A percentile compares a stretch with the other conserved stretches of the same genome.
Conservation (phyloP, 2,797 vertebrate species). For the Geotria australis region DNA sequence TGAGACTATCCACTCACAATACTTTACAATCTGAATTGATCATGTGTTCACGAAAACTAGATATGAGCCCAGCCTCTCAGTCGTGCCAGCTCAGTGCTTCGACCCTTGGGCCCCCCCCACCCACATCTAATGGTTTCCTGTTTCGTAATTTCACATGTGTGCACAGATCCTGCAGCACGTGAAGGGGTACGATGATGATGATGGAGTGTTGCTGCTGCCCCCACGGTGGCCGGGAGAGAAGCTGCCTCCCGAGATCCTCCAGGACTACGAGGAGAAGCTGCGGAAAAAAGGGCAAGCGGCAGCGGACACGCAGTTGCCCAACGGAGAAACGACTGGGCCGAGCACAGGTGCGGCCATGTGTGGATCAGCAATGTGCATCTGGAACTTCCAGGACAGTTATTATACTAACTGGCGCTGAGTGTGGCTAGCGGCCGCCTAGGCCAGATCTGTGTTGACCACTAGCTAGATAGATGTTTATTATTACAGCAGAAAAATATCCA, state of each 20-base stretch:
- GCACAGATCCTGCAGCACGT: slow-evolving; percentile 24
- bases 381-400: too few species aligned
- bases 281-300: slow-evolving; percentile 2
- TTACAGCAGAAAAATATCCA: too few species aligned
- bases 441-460: too few species aligned
- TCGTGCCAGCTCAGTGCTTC: too few species aligned
- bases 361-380: too few species aligned
- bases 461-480: too few species aligned
- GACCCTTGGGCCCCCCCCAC: too few species aligned
- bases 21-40: too few species aligned
- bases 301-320: background rate
- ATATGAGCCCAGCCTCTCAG: too few species aligned
- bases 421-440: too few species aligned
- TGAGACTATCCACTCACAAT: too few species aligned
- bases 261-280: slow-evolving; percentile 19
- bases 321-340: background rate
- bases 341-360: background rate
- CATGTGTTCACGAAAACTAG: background rate
- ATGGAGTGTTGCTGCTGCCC: slow-evolving; percentile 24
- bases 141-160: background rate
- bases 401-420: too few species aligned
- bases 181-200: slow-evolving; percentile 27
- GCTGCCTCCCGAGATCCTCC: slow-evolving; percentile 31
- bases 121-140: background rate
- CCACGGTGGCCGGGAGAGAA: slow-evolving; percentile 22